Evolutionary conservation across 2,113 vertebrate genomes (phyloP).

Genomic region (Macaca nemestrina): DNA sequence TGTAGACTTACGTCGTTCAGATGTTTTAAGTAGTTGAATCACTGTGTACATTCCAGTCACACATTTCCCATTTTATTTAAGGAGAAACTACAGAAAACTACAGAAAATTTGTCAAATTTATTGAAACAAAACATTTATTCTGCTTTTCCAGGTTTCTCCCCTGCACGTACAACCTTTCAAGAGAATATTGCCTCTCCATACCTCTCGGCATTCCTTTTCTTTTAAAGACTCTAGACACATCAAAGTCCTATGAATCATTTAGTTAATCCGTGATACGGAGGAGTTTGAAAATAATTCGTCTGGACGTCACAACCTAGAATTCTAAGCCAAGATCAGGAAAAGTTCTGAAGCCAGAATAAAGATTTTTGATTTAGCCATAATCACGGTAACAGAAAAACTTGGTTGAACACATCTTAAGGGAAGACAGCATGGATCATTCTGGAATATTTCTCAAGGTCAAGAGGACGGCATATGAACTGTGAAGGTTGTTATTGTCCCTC

Average conservation of each 20-base stretch:
- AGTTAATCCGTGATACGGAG: background rate
- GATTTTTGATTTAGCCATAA: background rate
- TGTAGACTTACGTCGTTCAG: background rate
- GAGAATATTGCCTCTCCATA: background rate
- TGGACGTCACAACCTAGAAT: background rate
- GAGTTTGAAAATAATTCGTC: background rate
- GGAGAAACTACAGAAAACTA: background rate
- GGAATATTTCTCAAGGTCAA: background rate
- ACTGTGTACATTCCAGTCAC: background rate
- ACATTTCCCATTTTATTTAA: background rate
- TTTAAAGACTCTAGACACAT: background rate
- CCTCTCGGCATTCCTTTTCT: background rate
- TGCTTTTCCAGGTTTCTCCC: background rate
- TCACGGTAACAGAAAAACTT: background rate
- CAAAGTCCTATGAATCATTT: background rate
- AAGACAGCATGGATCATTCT: fast-evolving
- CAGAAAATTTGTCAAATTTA: background rate
- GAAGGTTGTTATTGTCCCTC: background rate
- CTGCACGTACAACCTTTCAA: background rate
- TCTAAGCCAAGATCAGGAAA: background rate
- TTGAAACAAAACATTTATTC: background rate
- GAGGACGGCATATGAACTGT: background rate
- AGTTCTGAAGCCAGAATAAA: background rate
- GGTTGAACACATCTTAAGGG: background rate
- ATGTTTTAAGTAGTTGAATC: background rate